Base-by-base conservation (phyloP, 2,113 vertebrate species). In the Prochilodus magdalenae region DNA sequence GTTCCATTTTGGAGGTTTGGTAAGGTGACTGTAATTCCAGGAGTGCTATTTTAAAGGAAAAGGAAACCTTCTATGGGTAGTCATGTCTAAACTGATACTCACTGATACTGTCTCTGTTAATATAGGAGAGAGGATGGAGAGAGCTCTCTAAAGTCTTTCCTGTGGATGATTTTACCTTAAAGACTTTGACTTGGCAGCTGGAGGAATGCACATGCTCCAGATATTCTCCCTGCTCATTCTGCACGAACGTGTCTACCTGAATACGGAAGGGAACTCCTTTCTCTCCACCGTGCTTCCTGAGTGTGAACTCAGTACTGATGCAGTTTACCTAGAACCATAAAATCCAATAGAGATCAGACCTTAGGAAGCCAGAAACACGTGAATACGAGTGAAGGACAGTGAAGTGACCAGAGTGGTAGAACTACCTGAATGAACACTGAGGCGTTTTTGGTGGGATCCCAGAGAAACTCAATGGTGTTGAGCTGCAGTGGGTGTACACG, bases 111-210 rank as follows among this genome's bases (percentile, higher is more conserved):
- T n/a, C n/a, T n/a, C n/a, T n/a, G n/a, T n/a, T n/a, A n/a, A n/a
- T n/a, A n/a, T n/a, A n/a, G n/a, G n/a, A n/a, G n/a, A n/a, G n/a
- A 4, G 33, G 33, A 36, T 36, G 6, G 33, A 36, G 33, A 36
- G 33, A 36, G 6, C 33, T 36, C 33, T 36, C 6, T 36, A 36
- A 11, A 44, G 15, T 55, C 7, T 76, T 59, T 69, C 0, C 47
- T 57, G 36, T 14, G 53, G 15, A 55, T 55, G 47, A 15, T 18
- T 92, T 69, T 92, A 99, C 97, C 96, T 99, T 99, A 91, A 99
- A 99, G 74, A 99, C 97, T 93, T 98, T 99, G 93, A 99, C 94
- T 92, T 98, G 97, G 91, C 97, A 98, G 94, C 96, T 98, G 89
- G 95, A 96, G 0, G 97, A 98, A 87, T 97, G 95, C 79, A 97